A percentile compares a stretch with the other conserved stretches of the same genome.
Conservation (phyloP, 2,113 vertebrate genomes). For the Chiloscyllium plagiosum region DNA sequence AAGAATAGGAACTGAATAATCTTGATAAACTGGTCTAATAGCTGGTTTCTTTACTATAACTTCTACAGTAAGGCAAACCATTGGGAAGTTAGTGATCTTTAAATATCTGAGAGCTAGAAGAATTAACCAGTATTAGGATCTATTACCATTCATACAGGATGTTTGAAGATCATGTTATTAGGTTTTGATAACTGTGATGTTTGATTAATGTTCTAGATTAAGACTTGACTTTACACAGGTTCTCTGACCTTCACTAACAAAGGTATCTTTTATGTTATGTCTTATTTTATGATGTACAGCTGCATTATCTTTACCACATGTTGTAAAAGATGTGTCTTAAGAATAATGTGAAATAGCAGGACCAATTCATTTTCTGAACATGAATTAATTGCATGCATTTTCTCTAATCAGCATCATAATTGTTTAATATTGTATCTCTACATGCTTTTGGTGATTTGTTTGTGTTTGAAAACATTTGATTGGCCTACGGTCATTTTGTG, state of each 20-base stretch:
- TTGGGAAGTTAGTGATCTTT: background rate
- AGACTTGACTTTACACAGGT: background rate
- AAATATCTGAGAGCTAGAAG: background rate
- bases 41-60: background rate
- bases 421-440: background rate
- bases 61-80: background rate
- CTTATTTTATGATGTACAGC: background rate
- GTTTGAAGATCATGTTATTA: background rate
- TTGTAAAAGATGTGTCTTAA: conserved; percentile 1
- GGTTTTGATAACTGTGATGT: background rate
- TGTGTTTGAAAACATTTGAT: background rate
- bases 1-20: background rate
- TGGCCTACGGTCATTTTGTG: background rate
- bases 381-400: too few species aligned
- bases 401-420: background rate
- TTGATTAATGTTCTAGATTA: background rate
- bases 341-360: conserved; percentile 7
- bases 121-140: background rate
- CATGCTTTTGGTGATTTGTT: background rate
- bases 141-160: background rate
- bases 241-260: background rate
- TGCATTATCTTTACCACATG: background rate
- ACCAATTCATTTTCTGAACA: background rate
- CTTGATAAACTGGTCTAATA: background rate
- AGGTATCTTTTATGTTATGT: background rate